Percentiles rank a stretch among this genome's conserved stretches.
phyloP scores from a whole-genome alignment of 2,888 invertebrate genomes.

The Dryocosmus kuriphilus region DNA sequence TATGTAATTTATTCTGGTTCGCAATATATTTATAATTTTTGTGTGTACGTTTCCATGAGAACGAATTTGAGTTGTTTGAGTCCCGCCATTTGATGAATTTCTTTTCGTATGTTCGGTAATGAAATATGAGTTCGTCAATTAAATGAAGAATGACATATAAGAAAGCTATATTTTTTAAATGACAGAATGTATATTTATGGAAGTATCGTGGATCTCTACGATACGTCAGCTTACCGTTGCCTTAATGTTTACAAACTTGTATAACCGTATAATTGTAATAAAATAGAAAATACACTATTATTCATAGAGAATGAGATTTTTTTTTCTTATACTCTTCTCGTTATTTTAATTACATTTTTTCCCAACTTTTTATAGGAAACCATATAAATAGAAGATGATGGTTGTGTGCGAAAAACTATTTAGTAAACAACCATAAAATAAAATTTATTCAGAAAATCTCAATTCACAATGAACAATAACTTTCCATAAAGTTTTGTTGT shows the following conservation, averaged over 20 bases:
- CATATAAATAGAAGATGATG: background rate
- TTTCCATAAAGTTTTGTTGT: background rate
- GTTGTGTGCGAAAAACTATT: background rate
- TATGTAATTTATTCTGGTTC: background rate
- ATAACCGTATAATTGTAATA: conserved; percentile 31
- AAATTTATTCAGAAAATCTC: conserved; percentile 4
- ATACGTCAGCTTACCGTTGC: conserved; percentile 27
- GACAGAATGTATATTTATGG: conserved; percentile 31
- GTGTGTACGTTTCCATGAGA: background rate
- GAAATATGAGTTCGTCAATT: conserved; percentile 11
- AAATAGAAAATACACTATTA: conserved; percentile 23
- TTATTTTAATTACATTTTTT: background rate
- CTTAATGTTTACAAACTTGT: conserved; percentile 34
- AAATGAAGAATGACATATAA: background rate
- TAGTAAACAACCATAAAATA: conserved; percentile 6
- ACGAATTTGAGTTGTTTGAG: background rate
- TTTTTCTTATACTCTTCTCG: background rate
- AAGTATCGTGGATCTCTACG: conserved; percentile 3
- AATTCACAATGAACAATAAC: background rate
- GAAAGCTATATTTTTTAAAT: conserved; percentile 27
- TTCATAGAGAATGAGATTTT: conserved; percentile 2
- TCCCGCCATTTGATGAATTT: conserved; percentile 5
- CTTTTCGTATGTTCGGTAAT: background rate
- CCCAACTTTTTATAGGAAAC: background rate
- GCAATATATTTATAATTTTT: conserved; percentile 16